A percentile compares a stretch with the other conserved stretches of the same genome.
Conservation (phyloP, 2,113 vertebrate genomes). For the Heloderma charlesbogerti region DNA sequence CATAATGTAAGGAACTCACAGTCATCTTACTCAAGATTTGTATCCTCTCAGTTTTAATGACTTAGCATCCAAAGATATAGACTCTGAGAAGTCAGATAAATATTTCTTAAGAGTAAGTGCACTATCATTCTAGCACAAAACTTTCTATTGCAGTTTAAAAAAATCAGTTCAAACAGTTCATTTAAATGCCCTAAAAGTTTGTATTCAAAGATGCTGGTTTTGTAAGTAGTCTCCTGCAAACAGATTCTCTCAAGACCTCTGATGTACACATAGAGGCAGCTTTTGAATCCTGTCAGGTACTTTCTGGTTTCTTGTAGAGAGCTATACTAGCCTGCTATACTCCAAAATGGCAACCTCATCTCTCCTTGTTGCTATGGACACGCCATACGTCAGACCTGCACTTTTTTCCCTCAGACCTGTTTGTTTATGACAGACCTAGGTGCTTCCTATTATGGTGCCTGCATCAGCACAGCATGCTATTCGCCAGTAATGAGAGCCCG, state of each 20-base stretch:
- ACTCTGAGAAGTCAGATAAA: background rate
- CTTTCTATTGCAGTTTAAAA: background rate
- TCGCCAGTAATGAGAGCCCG: conserved; percentile 52
- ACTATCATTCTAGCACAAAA: conserved; percentile 17
- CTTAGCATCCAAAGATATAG: conserved; percentile 25
- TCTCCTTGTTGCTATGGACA: conserved; percentile 72
- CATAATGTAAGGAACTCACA: conserved; percentile 34
- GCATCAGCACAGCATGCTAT: conserved; percentile 43
- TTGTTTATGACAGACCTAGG: conserved; percentile 62
- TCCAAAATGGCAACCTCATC: conserved; percentile 57
- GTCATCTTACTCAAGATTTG: conserved; percentile 52
- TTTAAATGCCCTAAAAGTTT: conserved; percentile 17
- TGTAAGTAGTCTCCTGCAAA: conserved; percentile 38
- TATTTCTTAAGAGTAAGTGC: conserved; percentile 14
- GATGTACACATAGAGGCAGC: background rate
- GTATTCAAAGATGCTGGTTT: conserved; percentile 31
- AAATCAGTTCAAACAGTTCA: conserved; percentile 22
- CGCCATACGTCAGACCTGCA: conserved; percentile 42
- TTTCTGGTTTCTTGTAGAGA: conserved; percentile 54
- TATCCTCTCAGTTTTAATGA: conserved; percentile 32
- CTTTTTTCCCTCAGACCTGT: conserved; percentile 46
- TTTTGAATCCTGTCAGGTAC: conserved; percentile 31
- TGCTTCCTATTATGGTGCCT: conserved; percentile 64
- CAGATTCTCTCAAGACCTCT: conserved; percentile 14
- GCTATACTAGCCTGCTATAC: conserved; percentile 34